Evolutionary conservation across 2,888 invertebrate genomes (phyloP), one percentile per base, ranked within the genome.

Genomic region (Limnephilus lunatus): DNA sequence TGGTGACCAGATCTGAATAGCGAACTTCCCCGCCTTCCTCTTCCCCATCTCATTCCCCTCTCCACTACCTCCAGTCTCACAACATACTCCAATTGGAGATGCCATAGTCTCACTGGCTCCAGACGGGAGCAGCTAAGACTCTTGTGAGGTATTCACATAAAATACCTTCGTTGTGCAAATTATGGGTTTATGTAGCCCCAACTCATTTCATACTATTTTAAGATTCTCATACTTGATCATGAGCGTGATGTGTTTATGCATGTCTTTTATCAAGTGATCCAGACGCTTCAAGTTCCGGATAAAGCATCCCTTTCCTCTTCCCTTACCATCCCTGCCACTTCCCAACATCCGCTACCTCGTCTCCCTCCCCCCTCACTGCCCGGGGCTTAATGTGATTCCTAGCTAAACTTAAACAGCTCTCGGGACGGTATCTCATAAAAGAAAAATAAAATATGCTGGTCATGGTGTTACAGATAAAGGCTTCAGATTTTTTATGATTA

Each of bases 351-450:
- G 68, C 68, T n/a, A 25, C n/a, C 68, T n/a, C 7, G n/a, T 1
- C 68, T 68, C 25, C n/a, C 7, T 7, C 68, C n/a, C 68, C 1
- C 68, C 9, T 68, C n/a, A 68, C 25, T n/a, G 68, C 68, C 68
- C 68, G 68, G 25, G 25, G 68, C 68, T 68, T 68, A 68, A 68
- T 68, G n/a, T 68, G n/a, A n/a, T n/a, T 68, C 68, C 68, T 68
- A 68, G 68, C 68, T 68, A 68, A 68, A 68, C 68, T 68, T 68
- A 68, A 68, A 68, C n/a, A n/a, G 68, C 68, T 68, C 68, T 68
- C 68, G 68, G 25, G 68, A 68, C 68, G n/a, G 68, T 68, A 68
- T 68, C 68, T 68, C 68, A 68, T n/a, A 68, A 68, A 68, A 68
- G 68, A 68, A 68, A 68, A 68, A 68, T 68, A 68, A 68, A 68